Base-by-base conservation (phyloP, 2,797 vertebrate species). In the Gila robusta region DNA sequence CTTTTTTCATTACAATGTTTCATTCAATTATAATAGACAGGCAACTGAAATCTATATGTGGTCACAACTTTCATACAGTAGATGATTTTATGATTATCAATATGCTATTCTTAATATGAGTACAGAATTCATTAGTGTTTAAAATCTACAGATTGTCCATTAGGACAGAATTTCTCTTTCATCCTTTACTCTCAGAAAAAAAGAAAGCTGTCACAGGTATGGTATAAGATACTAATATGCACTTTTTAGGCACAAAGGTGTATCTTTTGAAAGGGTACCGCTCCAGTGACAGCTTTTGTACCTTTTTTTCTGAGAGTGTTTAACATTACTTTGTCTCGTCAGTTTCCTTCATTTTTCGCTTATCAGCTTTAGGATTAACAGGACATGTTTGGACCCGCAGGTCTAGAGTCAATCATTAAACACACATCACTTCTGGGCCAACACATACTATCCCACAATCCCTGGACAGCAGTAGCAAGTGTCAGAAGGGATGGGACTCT, bases 331-430 rank as follows among this genome's bases (percentile, higher is more conserved):
- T 69, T 79, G 32, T 41, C 21, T 62, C 1, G 21, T 44, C 26
- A 10, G 9, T 35, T 16, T 70, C 62, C 16, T 12, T 80, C 8
- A 69, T 76, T 49, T 86, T 77, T 47, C 32, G 17, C 74, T 81
- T 70, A 49, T 84, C 47, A 72, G 54, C 73, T 91, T 90, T 84
- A 41, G 32, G 12, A 89, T 91, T 89, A 90, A 83, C 85, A 81
- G 72, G 23, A 69, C 47, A 41, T 62, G 81, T 67, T 79, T 88
- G 41, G 81, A 79, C 70, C 82, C 10, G 74, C 39, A 87, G 79
- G 49, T 85, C 10, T 26, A 47, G 44, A 78, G 78, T 90, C 59
- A 91, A 91, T 91, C 70, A 92, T 91, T 92, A 90, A 90, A 89
- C 82, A 72, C n/a, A 82, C 78, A 56, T 82, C 71, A 54, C 74